These are phyloP conservation scores for Parauchenoglanis punctatus DNA, from an alignment of 2,797 vertebrate species.

Conservation along the genomic window DNA sequence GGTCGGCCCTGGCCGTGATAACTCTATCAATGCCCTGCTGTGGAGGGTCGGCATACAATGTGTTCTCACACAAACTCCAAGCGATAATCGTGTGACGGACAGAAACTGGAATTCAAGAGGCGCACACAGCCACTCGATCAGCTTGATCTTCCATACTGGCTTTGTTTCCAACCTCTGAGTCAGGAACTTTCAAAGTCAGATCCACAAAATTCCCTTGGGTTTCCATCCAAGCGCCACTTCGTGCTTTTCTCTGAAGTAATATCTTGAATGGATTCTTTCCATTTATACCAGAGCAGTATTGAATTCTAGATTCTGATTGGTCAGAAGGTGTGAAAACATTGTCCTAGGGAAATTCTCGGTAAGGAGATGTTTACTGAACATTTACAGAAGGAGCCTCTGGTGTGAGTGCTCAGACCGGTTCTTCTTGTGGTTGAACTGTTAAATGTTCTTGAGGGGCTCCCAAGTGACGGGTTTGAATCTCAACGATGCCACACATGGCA, in stretches of 20 bases:
- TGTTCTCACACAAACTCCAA: slow-evolving; percentile 35
- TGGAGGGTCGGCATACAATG: slow-evolving; percentile 41
- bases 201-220: background rate
- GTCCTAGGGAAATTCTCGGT: background rate
- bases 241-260: background rate
- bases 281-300: background rate
- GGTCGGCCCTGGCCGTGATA: slow-evolving; percentile 48
- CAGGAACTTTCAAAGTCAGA: slow-evolving; percentile 13
- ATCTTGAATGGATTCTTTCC: background rate
- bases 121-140: slow-evolving; percentile 22
- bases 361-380: background rate
- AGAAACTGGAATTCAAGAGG: slow-evolving; percentile 33
- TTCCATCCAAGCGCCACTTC: background rate
- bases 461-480: background rate
- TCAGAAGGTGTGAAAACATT: background rate
- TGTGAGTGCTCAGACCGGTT: background rate
- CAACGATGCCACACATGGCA: background rate
- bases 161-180: slow-evolving; percentile 2
- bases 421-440: background rate
- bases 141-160: background rate
- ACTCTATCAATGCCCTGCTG: slow-evolving; percentile 50
- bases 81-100: slow-evolving; percentile 25
- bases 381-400: background rate
- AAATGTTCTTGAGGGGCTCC: background rate
- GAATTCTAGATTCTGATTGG: background rate